Evolutionary conservation across 2,797 vertebrate genomes (phyloP), one percentile per base, ranked within the genome.

Genomic region (Gobio occitaniae): DNA sequence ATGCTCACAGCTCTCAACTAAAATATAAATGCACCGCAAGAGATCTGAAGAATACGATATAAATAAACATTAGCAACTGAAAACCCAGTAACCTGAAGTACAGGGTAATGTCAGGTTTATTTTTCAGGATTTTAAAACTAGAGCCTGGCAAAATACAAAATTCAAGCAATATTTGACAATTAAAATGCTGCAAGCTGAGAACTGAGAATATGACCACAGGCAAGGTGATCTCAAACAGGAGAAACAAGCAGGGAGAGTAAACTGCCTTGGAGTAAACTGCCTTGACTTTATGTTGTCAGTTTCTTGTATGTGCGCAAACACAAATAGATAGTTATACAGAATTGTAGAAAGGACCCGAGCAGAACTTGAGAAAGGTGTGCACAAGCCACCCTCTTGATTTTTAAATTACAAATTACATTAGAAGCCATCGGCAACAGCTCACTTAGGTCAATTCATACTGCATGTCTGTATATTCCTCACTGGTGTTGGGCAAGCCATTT

Each of bases 141-240:
- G 54, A 65, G 56, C 56, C 19, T 25, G 56, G 56, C 54, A 48
- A 48, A 65, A 48, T 52, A 17, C 61, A 32, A 66, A 32, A 48
- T 29, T 21, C 12, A 19, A 38, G 15, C 21, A 36, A 76, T 52
- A 76, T 61, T 63, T 12, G 15, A 65, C 82, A 66, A 56, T 83
- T 68, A 65, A 75, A 75, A 66, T 38, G 59, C 61, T 76, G n/a
- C 81, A 66, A 72, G 70, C 47, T 19, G 44, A 52, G 32, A 75
- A 66, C 29, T 25, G 59, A 83, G 82, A 44, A 66, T 65, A 76
- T 68, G 59, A 76, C 82, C 82, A 54, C 21, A 66, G 72, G 61
- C 82, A 56, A 83, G 72, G 72, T 44, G 82, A 68, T 76, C 72
- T 54, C 61, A 76, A 56, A 25, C 48, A 83, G 12, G 72, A 83